phyloP scores from a whole-genome alignment of 2,113 vertebrate genomes.

The Piaya cayana region DNA sequence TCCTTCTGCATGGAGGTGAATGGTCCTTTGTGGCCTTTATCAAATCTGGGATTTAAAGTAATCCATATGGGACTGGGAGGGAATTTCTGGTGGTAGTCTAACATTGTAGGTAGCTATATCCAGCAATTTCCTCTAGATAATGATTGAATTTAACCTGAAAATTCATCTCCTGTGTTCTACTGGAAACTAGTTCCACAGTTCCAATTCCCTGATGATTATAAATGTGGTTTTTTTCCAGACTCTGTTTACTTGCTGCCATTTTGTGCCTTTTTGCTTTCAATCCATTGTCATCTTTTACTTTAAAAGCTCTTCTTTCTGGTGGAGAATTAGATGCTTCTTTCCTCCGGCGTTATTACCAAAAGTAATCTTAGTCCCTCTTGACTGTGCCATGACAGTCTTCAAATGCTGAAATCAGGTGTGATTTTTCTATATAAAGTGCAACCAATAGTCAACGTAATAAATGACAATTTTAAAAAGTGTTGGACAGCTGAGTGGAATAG shows the following conservation, averaged over 20 bases:
- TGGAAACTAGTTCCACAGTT: not conserved
- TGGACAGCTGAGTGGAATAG: not conserved
- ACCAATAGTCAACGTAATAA: not conserved
- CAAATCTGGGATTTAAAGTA: not conserved
- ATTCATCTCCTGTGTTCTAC: not conserved
- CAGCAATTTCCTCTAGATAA: not conserved
- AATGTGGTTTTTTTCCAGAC: not conserved
- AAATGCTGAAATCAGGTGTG: not conserved
- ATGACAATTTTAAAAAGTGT: not conserved
- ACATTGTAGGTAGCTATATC: not conserved
- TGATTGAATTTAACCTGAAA: not conserved
- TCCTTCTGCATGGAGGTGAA: rapidly evolving
- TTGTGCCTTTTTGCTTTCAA: not conserved
- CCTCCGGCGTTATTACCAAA: not conserved
- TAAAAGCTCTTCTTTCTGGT: not conserved
- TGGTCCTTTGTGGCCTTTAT: not conserved
- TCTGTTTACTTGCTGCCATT: not conserved
- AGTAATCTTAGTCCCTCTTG: not conserved
- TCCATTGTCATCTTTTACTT: not conserved
- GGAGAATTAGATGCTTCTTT: not conserved
- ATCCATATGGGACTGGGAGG: not conserved
- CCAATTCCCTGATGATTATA: not conserved
- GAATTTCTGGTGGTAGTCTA: not conserved
- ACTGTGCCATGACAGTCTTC: not conserved
- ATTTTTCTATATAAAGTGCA: constrained; percentile 4